A percentile compares a stretch with the other conserved stretches of the same genome.
Evolutionary conservation across 64 coral and sea anemone genomes (phyloP).

Genomic region (Orbicella faveolata): DNA sequence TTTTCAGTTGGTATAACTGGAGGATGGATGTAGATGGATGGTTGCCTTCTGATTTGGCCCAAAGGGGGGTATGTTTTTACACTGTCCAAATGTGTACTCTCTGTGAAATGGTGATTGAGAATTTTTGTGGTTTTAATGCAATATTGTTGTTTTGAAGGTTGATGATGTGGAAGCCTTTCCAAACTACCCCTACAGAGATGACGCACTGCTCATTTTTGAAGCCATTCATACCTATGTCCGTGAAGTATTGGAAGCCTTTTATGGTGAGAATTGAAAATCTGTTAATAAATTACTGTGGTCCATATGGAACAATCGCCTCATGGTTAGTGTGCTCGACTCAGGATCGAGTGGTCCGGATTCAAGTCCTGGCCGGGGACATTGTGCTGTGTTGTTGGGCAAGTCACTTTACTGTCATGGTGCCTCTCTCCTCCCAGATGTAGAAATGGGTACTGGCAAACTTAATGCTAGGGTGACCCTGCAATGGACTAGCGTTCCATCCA

Average conservation of each 20-base stretch:
- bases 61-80: constrained; percentile 66
- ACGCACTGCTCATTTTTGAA: constrained; percentile 84
- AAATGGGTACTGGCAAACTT: no score
- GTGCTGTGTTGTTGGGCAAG: no score
- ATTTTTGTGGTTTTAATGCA: neutral
- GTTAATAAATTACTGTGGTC: neutral
- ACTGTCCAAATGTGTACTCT: neutral
- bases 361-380: no score
- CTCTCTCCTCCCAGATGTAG: no score
- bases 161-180: constrained; percentile 85
- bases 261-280: constrained; percentile 51
- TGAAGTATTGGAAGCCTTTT: constrained; percentile 75
- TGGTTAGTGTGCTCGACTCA: no score
- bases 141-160: constrained; percentile 53
- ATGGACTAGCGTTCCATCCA: no score
- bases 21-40: constrained; percentile 86
- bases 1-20: constrained; percentile 82
- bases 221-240: constrained; percentile 83
- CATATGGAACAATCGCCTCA: no score
- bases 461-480: no score
- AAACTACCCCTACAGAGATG: constrained; percentile 98
- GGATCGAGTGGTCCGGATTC: no score
- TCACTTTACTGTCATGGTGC: no score
- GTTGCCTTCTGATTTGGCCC: constrained; percentile 77
- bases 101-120: neutral